These are phyloP conservation scores for Picathartes gymnocephalus DNA, from an alignment of 2,113 vertebrate species.

Conservation along the genomic window DNA sequence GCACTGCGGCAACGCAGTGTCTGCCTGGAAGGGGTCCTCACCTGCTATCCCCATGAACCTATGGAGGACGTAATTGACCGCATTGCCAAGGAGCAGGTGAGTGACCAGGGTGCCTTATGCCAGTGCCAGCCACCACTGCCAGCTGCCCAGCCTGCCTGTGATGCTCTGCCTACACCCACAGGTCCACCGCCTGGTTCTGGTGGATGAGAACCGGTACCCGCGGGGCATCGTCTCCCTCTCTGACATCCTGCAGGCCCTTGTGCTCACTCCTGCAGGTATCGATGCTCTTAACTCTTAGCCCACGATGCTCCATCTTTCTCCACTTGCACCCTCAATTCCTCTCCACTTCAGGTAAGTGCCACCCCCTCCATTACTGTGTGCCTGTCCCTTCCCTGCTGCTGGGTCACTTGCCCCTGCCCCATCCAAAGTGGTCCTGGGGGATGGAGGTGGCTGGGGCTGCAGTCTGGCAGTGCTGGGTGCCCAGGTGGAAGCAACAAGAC, in stretches of 20 bases:
- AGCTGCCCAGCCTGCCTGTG: not conserved
- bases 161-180: constrained; percentile 49
- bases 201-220: constrained; percentile 81
- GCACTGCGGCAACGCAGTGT: constrained; percentile 72
- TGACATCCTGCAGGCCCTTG: constrained; percentile 94
- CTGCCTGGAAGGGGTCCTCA: constrained; percentile 88
- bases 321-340: constrained; percentile 60
- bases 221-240: constrained; percentile 93
- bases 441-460: not conserved
- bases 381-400: not conserved
- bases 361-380: not conserved
- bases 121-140: rapidly evolving
- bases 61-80: constrained; percentile 85
- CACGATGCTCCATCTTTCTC: constrained; percentile 29
- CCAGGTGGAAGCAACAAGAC: not conserved
- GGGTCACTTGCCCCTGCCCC: not conserved
- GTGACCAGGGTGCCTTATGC: rapidly evolving
- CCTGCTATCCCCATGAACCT: constrained; percentile 85
- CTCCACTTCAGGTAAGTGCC: constrained; percentile 72
- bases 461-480: rapidly evolving
- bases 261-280: constrained; percentile 91
- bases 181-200: constrained; percentile 95
- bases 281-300: constrained; percentile 84
- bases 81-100: constrained; percentile 85
- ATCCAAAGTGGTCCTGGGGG: not conserved